Percentiles rank a stretch among this genome's conserved stretches.
These are phyloP conservation scores for Melierax canorus DNA, from an alignment of 2,113 vertebrate genomes.

Conservation along the genomic window DNA sequence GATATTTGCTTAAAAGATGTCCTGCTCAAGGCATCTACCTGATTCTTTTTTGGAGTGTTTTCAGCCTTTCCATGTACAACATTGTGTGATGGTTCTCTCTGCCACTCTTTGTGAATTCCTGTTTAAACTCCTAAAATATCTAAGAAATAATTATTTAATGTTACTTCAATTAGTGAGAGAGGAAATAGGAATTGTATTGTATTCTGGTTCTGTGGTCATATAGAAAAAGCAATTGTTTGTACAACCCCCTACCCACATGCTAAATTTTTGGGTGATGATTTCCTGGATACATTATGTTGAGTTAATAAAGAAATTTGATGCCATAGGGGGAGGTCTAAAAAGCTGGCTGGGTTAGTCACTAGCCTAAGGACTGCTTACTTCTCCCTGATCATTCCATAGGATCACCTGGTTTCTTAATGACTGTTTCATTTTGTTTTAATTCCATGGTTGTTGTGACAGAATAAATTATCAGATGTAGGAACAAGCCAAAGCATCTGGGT, in stretches of 20 bases:
- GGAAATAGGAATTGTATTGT: neutral
- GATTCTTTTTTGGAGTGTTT: neutral
- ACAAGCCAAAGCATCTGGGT: neutral
- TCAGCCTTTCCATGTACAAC: neutral
- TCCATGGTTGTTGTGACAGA: neutral
- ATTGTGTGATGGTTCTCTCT: neutral
- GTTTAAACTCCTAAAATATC: neutral
- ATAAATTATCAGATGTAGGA: neutral
- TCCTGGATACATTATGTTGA: neutral
- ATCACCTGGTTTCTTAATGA: neutral
- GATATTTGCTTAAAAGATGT: neutral
- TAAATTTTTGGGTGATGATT: constrained; percentile 43
- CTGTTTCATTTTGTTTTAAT: neutral
- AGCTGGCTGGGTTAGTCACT: neutral
- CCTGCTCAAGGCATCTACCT: neutral
- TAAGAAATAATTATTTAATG: neutral
- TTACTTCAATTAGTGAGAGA: neutral
- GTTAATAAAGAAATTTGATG: neutral
- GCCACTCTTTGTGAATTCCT: neutral
- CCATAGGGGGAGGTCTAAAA: neutral
- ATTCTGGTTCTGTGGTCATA: neutral
- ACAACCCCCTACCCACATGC: neutral
- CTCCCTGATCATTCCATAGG: neutral
- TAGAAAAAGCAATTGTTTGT: neutral
- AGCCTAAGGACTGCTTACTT: neutral